These are phyloP conservation scores for Climacteris rufus DNA, from an alignment of 2,113 vertebrate species.

Conservation along the genomic window DNA sequence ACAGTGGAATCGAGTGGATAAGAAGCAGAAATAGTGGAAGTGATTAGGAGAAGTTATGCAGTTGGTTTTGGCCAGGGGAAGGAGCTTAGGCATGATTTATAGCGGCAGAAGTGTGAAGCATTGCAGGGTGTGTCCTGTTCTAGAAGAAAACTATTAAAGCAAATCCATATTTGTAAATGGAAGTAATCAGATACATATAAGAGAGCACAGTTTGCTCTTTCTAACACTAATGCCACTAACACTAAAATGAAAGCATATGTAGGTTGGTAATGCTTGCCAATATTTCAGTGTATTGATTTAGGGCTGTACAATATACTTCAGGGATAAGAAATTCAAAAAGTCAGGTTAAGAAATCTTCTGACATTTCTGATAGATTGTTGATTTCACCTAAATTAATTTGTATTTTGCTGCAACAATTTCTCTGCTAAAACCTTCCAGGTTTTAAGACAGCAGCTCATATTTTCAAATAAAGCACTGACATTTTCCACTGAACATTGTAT, in stretches of 20 bases:
- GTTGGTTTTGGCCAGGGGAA: background rate
- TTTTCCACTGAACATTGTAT: background rate
- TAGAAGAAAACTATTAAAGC: background rate
- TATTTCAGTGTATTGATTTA: background rate
- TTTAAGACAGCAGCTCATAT: background rate
- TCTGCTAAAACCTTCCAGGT: background rate
- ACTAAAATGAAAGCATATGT: slow-evolving; percentile 28
- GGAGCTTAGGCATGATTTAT: background rate
- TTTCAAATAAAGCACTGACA: background rate
- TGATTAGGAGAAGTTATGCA: background rate
- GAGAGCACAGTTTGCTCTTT: background rate
- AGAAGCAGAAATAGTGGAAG: background rate
- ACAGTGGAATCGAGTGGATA: background rate
- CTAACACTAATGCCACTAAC: background rate
- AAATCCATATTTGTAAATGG: slow-evolving; percentile 16
- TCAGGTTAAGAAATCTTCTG: background rate
- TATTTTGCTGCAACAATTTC: background rate
- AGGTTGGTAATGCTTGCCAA: background rate
- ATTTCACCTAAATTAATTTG: background rate
- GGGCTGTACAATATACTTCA: background rate
- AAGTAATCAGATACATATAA: background rate
- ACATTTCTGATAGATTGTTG: background rate
- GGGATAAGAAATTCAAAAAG: background rate
- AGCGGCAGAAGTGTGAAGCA: background rate
- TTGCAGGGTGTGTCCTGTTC: background rate